Percentiles rank a stretch among this genome's conserved stretches.
These are phyloP conservation scores for Phataginus tetradactyla DNA, from an alignment of 2,797 vertebrate species.

Conservation along the genomic window DNA sequence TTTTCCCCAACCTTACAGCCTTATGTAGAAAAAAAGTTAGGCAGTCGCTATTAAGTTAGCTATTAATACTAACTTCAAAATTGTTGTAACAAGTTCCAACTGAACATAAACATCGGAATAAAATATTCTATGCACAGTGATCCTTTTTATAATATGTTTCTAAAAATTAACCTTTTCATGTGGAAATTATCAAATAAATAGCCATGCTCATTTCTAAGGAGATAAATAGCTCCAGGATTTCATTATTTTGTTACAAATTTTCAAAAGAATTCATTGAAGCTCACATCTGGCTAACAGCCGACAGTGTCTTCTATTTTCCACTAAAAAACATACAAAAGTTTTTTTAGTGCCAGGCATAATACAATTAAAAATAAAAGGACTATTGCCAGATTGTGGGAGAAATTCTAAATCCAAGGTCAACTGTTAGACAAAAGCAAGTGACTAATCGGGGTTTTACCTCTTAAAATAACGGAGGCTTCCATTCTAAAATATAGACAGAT, in stretches of 20 bases:
- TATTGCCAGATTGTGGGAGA: conserved; percentile 1
- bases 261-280: conserved; percentile 53
- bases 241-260: conserved; percentile 36
- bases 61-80: background rate
- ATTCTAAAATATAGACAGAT: background rate
- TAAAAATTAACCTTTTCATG: conserved; percentile 50
- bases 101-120: conserved; percentile 22
- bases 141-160: conserved; percentile 11
- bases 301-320: background rate
- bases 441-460: background rate
- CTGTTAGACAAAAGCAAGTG: background rate
- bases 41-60: background rate
- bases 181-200: conserved; percentile 57
- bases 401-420: conserved; percentile 13
- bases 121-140: background rate
- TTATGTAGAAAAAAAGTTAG: background rate
- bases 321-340: background rate
- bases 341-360: background rate
- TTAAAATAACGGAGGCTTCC: background rate
- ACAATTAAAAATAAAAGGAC: background rate
- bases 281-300: background rate
- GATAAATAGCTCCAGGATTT: conserved; percentile 4
- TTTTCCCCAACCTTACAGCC: background rate
- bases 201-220: conserved; percentile 36
- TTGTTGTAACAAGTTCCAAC: background rate